Conservation (phyloP, 2,113 vertebrate genomes). For the Phrynosoma blainvillii region DNA sequence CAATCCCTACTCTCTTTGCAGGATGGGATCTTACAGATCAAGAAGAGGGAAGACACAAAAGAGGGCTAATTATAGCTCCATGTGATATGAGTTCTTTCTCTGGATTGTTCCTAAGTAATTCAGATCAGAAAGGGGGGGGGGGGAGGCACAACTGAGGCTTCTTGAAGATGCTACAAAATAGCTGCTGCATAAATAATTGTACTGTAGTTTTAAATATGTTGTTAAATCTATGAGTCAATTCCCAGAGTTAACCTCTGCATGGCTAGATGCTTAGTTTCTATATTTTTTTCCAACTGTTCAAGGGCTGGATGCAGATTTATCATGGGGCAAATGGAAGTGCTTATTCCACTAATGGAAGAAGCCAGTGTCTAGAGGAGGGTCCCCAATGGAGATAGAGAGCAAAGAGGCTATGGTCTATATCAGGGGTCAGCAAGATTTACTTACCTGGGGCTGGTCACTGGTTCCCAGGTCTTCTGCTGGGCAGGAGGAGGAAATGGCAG, state of each 20-base stretch:
- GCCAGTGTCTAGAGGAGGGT: background rate
- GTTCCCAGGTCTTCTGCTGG: too few relatives aligned
- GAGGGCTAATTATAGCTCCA: constrained; percentile 33
- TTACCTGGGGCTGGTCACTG: too few relatives aligned
- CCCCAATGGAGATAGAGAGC: background rate
- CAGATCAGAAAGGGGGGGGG: background rate
- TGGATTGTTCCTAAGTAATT: background rate
- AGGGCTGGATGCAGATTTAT: background rate
- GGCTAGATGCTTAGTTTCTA: background rate
- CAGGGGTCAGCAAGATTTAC: too few relatives aligned
- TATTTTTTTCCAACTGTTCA: too few relatives aligned
- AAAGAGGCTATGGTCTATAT: too few relatives aligned
- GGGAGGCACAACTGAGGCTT: background rate
- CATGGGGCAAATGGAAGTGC: background rate
- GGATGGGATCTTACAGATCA: constrained; percentile 22
- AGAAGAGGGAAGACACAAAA: constrained; percentile 46
- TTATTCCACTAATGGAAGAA: background rate
- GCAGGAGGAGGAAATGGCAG: too few relatives aligned
- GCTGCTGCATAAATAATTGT: constrained; percentile 32
- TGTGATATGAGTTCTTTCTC: constrained; percentile 1
- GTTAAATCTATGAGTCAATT: background rate
- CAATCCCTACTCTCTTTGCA: constrained; percentile 12
- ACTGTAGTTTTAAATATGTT: background rate
- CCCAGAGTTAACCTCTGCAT: background rate
- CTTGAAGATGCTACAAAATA: background rate